These are phyloP conservation scores for Phania funesta DNA, from an alignment of 2,888 invertebrate genomes.

Conservation along the genomic window DNA sequence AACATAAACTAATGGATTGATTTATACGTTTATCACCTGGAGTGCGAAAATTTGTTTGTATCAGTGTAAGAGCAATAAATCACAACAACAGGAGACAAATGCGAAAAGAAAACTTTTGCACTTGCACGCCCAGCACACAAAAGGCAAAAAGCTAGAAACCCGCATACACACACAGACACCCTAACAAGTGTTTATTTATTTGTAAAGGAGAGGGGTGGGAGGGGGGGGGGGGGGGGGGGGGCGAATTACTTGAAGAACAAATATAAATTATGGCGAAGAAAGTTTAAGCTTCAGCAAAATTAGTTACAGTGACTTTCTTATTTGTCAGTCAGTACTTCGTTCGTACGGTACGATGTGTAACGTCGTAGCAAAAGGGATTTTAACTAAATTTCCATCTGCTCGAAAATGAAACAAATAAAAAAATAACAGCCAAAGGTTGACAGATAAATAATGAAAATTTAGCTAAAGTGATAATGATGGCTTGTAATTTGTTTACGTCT, in stretches of 20 bases:
- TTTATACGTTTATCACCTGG: constrained; percentile 78
- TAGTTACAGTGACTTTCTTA: constrained; percentile 71
- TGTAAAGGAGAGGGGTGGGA: neutral
- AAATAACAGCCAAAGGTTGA: constrained; percentile 33
- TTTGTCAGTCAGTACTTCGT: constrained; percentile 10
- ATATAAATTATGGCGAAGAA: constrained; percentile 66
- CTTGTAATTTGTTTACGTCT: constrained; percentile 59
- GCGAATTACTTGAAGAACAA: constrained; percentile 21
- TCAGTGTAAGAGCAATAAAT: constrained; percentile 75
- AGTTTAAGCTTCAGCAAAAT: constrained; percentile 68
- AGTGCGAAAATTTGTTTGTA: constrained; percentile 79
- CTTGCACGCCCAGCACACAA: constrained; percentile 33
- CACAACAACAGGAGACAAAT: constrained; percentile 69
- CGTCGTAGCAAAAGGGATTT: constrained; percentile 56
- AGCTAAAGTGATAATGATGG: constrained; percentile 66
- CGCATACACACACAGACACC: constrained; percentile 4
- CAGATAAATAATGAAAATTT: constrained; percentile 62
- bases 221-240: constrained; percentile 9
- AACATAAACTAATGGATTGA: constrained; percentile 78
- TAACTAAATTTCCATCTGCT: constrained; percentile 42
- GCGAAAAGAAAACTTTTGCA: constrained; percentile 5
- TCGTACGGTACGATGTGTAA: neutral
- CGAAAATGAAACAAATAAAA: constrained; percentile 4
- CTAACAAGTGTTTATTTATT: constrained; percentile 40
- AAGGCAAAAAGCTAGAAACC: constrained; percentile 44